phyloP scores from a whole-genome alignment of 2,797 vertebrate genomes.

The Rhinoraja longicauda region DNA sequence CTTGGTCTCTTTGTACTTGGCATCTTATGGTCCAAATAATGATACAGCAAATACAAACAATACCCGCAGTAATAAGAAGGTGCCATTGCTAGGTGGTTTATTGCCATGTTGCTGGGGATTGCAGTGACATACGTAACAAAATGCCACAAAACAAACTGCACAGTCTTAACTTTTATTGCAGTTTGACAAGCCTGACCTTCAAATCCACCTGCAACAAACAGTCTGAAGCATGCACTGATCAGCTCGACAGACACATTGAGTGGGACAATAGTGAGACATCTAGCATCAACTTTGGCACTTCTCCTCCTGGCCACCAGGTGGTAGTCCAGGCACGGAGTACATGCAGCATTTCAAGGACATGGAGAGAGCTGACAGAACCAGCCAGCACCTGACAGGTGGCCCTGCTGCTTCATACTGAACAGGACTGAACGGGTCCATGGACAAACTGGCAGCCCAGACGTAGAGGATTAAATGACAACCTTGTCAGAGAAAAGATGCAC shows the following conservation, averaged over 20 bases:
- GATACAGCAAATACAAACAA: neutral
- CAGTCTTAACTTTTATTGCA: neutral
- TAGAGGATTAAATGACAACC: neutral
- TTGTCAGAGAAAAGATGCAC: neutral
- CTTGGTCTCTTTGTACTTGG: neutral
- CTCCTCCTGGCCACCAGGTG: neutral
- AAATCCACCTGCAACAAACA: neutral
- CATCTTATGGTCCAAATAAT: neutral
- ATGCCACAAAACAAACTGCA: neutral
- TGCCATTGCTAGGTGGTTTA: neutral
- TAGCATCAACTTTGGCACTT: neutral
- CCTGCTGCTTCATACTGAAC: neutral
- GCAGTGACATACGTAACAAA: neutral
- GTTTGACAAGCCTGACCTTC: neutral
- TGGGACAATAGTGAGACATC: neutral
- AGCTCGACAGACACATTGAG: neutral
- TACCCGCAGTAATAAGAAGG: neutral
- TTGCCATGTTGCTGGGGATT: neutral
- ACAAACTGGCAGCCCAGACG: neutral
- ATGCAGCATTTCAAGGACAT: neutral
- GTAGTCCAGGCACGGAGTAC: neutral
- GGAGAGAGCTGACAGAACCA: neutral
- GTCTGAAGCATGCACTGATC: neutral
- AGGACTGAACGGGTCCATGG: neutral
- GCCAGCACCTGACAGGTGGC: too few relatives aligned